These are phyloP conservation scores for Platycheirus albimanus DNA, from an alignment of 2,888 invertebrate species.

Conservation along the genomic window DNA sequence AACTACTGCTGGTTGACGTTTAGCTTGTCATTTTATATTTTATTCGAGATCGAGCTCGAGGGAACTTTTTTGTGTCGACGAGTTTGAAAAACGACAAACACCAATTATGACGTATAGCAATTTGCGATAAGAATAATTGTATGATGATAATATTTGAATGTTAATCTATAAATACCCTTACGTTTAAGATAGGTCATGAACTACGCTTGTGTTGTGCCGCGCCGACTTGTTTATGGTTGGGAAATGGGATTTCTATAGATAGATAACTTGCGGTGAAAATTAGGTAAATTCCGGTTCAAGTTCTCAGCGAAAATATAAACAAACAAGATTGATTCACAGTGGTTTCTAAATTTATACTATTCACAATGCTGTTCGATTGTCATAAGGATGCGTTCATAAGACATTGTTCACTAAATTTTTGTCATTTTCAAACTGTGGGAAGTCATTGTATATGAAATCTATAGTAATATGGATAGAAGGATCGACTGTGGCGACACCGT, in stretches of 20 bases:
- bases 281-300: no score
- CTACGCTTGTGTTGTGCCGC: not conserved
- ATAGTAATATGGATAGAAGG: no score
- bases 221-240: not conserved
- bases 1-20: slow-evolving; percentile 66
- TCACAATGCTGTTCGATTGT: slow-evolving; percentile 12
- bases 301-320: slow-evolving; percentile 40
- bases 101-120: not conserved
- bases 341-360: not conserved
- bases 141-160: not conserved
- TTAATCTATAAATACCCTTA: slow-evolving; percentile 6
- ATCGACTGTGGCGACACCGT: no score
- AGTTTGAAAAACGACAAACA: not conserved
- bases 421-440: no score
- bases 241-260: not conserved
- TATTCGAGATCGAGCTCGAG: no score
- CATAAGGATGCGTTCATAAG: not conserved
- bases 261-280: no score
- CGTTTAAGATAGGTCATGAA: not conserved
- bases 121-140: not conserved
- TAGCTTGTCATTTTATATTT: slow-evolving; percentile 62
- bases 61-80: not conserved
- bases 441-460: no score
- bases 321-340: slow-evolving; percentile 48
- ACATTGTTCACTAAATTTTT: no score